Percentiles rank a stretch among this genome's conserved stretches.
phyloP scores from a whole-genome alignment of 2,888 invertebrate species.

The Polydrusus tereticollis region DNA sequence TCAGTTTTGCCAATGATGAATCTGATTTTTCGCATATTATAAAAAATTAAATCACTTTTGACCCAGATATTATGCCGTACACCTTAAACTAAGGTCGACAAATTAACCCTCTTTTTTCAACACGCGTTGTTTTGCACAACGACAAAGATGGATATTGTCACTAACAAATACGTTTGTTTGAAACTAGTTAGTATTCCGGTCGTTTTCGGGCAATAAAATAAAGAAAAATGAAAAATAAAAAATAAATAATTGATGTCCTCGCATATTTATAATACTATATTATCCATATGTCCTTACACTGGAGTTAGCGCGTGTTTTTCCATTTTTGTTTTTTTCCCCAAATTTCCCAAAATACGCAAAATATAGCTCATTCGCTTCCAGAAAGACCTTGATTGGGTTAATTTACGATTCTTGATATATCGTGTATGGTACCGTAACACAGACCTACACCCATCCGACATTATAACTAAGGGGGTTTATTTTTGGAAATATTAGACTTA shows the following conservation, averaged over 20 bases:
- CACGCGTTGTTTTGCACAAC: neutral
- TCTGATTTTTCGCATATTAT: neutral
- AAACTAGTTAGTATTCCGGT: conserved; percentile 29
- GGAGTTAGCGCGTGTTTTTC: neutral
- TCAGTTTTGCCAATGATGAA: neutral
- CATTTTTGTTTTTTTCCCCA: too few relatives aligned
- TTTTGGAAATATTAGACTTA: too few relatives aligned
- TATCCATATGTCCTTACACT: conserved; percentile 11
- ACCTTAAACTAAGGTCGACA: neutral
- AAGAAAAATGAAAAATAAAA: conserved; percentile 21
- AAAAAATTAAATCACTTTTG: neutral
- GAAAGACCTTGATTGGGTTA: too few relatives aligned
- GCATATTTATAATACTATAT: conserved; percentile 8
- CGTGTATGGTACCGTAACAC: too few relatives aligned
- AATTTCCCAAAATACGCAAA: too few relatives aligned
- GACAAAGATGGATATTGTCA: neutral
- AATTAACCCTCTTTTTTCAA: neutral
- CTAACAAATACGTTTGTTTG: neutral
- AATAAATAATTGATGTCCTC: conserved; percentile 2
- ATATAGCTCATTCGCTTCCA: too few relatives aligned
- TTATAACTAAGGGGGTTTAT: too few relatives aligned
- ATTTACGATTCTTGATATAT: too few relatives aligned
- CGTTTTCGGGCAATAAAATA: conserved; percentile 25
- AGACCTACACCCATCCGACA: too few relatives aligned
- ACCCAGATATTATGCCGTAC: neutral